Conservation (phyloP, 2,888 invertebrate species). For the Drosophila paranaensis region DNA sequence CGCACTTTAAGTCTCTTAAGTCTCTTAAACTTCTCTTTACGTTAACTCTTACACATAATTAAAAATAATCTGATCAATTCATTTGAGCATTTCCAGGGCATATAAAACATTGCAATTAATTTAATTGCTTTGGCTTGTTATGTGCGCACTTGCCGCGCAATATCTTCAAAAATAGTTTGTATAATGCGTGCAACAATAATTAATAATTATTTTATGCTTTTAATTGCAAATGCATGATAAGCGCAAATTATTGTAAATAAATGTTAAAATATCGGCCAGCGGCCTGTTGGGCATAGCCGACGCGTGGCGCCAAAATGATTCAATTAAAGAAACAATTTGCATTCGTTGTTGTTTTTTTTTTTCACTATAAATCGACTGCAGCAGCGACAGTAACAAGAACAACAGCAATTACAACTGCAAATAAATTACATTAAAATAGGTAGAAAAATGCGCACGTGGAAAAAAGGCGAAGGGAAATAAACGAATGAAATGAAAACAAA, state of each 20-base stretch:
- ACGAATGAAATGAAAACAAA: conserved; percentile 42
- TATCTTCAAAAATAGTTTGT: conserved; percentile 29
- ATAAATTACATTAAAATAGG: conserved; percentile 78
- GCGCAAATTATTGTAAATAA: conserved; percentile 68
- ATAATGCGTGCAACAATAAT: conserved; percentile 27
- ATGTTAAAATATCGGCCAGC: conserved; percentile 41
- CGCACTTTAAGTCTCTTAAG: not conserved
- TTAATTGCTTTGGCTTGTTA: conserved; percentile 19
- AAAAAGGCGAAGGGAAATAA: conserved; percentile 26
- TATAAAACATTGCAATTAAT: conserved; percentile 13
- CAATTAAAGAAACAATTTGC: conserved; percentile 77
- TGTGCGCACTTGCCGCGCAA: conserved; percentile 11
- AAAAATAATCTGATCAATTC: not conserved
- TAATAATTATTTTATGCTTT: conserved; percentile 58
- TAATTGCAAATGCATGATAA: conserved; percentile 68
- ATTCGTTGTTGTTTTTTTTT: conserved; percentile 36
- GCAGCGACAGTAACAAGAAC: conserved; percentile 41
- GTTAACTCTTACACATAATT: not conserved
- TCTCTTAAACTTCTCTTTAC: not conserved
- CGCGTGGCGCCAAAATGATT: conserved; percentile 62
- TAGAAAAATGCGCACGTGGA: conserved; percentile 34
- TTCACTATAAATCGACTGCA: conserved; percentile 16
- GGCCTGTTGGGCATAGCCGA: conserved; percentile 24
- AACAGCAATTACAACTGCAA: conserved; percentile 69
- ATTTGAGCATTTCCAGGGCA: not conserved